Percentiles rank a stretch among this genome's conserved stretches.
Evolutionary conservation across 2,113 vertebrate species (phyloP).

Genomic region (Peromyscus californicus): DNA sequence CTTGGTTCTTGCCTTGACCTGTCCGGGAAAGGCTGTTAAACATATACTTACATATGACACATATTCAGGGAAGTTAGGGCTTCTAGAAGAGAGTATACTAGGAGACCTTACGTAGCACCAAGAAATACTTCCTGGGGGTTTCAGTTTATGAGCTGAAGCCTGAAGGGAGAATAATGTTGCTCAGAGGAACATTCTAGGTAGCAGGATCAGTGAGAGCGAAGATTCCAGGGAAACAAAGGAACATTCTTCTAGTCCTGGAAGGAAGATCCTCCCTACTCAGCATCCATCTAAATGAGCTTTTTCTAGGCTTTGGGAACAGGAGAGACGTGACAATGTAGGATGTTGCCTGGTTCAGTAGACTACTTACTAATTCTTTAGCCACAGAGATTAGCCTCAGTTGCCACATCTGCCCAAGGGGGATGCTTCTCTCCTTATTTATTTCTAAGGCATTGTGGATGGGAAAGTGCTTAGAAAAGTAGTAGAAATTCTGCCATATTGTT

Average conservation of each 20-base stretch:
- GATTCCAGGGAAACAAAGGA: neutral
- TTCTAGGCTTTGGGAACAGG: neutral
- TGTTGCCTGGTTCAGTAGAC: neutral
- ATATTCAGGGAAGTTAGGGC: neutral
- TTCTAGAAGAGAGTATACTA: neutral
- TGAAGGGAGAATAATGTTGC: neutral
- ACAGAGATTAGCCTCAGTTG: neutral
- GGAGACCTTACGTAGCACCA: neutral
- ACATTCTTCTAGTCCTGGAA: neutral
- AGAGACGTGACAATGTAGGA: neutral
- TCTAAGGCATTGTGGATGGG: neutral
- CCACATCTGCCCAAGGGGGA: neutral
- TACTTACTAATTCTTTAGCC: neutral
- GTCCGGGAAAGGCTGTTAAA: neutral
- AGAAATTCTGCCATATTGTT: neutral
- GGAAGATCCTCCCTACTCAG: neutral
- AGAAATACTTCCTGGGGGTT: neutral
- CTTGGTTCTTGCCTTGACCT: neutral
- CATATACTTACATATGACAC: neutral
- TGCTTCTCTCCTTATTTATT: neutral
- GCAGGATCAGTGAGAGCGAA: neutral
- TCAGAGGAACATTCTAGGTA: neutral
- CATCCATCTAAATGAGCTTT: neutral
- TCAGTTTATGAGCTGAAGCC: neutral
- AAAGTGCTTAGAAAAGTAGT: neutral